Evolutionary conservation across 2,888 invertebrate genomes (phyloP).

Genomic region (Escarpia spicata): DNA sequence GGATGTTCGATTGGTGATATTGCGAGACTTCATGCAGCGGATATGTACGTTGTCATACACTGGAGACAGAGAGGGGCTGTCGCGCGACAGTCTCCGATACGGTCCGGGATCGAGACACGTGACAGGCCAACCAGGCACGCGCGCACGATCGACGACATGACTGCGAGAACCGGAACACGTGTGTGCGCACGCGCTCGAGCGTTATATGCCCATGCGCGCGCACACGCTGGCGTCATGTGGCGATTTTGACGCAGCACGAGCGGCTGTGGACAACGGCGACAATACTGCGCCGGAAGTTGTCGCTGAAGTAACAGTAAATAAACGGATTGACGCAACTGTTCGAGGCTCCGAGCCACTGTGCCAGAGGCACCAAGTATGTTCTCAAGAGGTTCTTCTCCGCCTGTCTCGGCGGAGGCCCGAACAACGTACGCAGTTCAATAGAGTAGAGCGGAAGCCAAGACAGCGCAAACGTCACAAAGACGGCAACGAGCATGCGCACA

Average conservation of each 20-base stretch:
- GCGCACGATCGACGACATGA: neutral
- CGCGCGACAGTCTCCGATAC: neutral
- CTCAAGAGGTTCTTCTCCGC: conserved; percentile 30
- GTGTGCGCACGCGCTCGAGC: neutral
- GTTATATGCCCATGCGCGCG: neutral
- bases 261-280: conserved; percentile 30
- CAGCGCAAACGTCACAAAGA: conserved; percentile 36
- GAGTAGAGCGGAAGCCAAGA: conserved; percentile 40
- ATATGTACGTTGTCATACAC: neutral
- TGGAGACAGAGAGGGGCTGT: neutral
- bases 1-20: neutral
- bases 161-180: neutral
- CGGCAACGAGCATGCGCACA: conserved; percentile 37
- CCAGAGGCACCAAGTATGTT: conserved; percentile 32
- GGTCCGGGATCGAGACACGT: neutral
- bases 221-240: conserved; percentile 14
- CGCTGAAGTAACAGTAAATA: conserved; percentile 70
- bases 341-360: conserved; percentile 40
- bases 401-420: conserved; percentile 31
- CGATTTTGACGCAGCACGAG: conserved; percentile 28
- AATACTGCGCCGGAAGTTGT: conserved; percentile 90
- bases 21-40: neutral
- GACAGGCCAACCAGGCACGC: neutral
- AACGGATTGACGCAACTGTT: conserved; percentile 39
- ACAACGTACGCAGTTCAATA: conserved; percentile 34